These are phyloP conservation scores for Blastomussa wellsi DNA, from an alignment of 92 coral and sea anemone species.

Conservation along the genomic window DNA sequence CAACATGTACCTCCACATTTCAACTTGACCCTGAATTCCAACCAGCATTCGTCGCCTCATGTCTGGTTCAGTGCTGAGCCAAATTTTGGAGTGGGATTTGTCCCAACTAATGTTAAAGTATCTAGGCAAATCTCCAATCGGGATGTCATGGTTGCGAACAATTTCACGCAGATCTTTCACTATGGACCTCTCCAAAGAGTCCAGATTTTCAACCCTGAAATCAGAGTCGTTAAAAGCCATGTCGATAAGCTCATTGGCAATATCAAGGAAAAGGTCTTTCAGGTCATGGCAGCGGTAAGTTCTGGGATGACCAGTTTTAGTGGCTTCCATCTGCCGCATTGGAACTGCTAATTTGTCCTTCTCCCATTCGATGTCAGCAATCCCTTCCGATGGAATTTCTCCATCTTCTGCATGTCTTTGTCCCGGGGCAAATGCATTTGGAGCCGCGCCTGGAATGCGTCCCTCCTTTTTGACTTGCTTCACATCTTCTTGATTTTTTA, in stretches of 20 bases:
- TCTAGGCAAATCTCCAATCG: background rate
- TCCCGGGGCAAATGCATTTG: background rate
- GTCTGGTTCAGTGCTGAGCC: background rate
- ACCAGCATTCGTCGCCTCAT: constrained; percentile 21
- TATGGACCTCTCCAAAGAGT: background rate
- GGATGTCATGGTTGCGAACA: background rate
- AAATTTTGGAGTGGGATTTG: background rate
- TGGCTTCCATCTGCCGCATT: constrained; percentile 6
- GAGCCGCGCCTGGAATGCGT: background rate
- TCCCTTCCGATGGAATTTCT: background rate
- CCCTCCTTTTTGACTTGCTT: background rate
- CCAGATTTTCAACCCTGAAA: background rate
- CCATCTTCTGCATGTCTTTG: no score
- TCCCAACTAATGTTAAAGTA: background rate
- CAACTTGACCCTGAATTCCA: constrained; percentile 9
- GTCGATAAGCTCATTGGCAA: background rate
- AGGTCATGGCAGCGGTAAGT: background rate
- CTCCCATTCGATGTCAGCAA: background rate
- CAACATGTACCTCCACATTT: background rate
- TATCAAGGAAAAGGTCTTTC: background rate
- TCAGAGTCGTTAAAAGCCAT: background rate
- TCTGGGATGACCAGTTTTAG: background rate
- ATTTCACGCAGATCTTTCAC: constrained; percentile 1
- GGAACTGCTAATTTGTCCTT: background rate
- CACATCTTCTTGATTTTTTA: background rate